These are phyloP conservation scores for Junco hyemalis DNA, from an alignment of 2,113 vertebrate species.

Conservation along the genomic window DNA sequence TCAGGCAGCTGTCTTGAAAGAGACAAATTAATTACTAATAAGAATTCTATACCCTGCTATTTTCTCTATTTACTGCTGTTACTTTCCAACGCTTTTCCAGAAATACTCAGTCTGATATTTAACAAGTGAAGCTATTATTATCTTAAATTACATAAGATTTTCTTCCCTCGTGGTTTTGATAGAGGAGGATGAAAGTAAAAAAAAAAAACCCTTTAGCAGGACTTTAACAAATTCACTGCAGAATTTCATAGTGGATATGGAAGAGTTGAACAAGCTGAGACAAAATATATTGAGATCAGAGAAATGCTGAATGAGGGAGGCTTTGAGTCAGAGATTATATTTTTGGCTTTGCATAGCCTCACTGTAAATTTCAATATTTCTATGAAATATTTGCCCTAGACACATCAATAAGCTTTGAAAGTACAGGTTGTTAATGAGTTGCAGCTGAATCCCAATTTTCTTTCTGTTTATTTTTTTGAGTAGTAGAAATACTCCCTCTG, in stretches of 20 bases:
- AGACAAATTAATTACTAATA: constrained; percentile 47
- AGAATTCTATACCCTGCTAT: constrained; percentile 40
- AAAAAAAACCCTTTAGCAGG: not conserved
- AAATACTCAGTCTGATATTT: constrained; percentile 36
- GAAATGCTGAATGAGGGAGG: not conserved
- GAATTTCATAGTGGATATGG: not conserved
- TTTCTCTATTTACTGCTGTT: constrained; percentile 48
- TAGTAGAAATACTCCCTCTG: not conserved
- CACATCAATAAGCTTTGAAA: not conserved
- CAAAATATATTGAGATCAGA: not conserved
- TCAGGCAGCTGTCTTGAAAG: constrained; percentile 32
- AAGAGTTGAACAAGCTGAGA: not conserved
- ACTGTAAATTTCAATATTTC: not conserved
- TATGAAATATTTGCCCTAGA: not conserved
- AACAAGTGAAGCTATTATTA: constrained; percentile 41
- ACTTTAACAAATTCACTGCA: not conserved
- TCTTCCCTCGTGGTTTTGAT: not conserved
- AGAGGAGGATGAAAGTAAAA: not conserved
- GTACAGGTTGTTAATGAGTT: not conserved
- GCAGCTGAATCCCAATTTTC: not conserved
- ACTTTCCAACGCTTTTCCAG: constrained; percentile 3
- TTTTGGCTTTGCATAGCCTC: not conserved
- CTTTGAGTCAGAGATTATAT: not conserved
- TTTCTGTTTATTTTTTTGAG: not conserved
- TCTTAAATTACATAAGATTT: constrained; percentile 40